Evolutionary conservation across 2,113 vertebrate genomes (phyloP).

Genomic region (Pelobates fuscus): DNA sequence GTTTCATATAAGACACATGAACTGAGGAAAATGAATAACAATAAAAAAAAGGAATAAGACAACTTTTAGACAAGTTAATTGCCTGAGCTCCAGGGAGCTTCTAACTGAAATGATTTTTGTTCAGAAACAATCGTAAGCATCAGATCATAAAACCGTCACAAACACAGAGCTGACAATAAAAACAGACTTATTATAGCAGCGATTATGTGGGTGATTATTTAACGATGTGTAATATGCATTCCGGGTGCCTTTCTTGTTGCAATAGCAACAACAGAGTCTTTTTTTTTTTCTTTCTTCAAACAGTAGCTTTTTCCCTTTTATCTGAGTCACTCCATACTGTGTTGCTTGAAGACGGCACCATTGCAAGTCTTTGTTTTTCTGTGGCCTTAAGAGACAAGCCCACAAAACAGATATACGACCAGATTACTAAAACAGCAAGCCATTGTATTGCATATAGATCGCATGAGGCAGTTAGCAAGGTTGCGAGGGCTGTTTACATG

Average conservation of each 20-base stretch:
- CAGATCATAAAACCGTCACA: conserved; percentile 7
- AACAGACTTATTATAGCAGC: conserved; percentile 5
- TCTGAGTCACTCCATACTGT: background rate
- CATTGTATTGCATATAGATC: background rate
- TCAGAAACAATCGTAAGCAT: conserved; percentile 1
- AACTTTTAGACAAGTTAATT: conserved; percentile 10
- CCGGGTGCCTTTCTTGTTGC: conserved; percentile 1
- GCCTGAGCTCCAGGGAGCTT: background rate
- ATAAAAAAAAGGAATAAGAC: background rate
- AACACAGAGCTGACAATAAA: background rate
- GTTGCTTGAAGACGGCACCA: background rate
- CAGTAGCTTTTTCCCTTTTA: background rate
- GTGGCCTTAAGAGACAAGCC: background rate
- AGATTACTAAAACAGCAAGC: background rate
- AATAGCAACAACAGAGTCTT: conserved; percentile 9
- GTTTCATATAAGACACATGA: background rate
- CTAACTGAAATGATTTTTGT: background rate
- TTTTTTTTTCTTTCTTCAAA: background rate
- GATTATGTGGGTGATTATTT: background rate
- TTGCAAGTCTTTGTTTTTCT: conserved; percentile 8
- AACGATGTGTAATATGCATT: background rate
- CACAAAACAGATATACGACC: background rate
- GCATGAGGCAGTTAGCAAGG: no score
- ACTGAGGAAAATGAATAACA: background rate
- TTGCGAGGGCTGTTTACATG: no score